A percentile compares a stretch with the other conserved stretches of the same genome.
phyloP scores from a whole-genome alignment of 1,140 invertebrate species.

The Linepithema humile region DNA sequence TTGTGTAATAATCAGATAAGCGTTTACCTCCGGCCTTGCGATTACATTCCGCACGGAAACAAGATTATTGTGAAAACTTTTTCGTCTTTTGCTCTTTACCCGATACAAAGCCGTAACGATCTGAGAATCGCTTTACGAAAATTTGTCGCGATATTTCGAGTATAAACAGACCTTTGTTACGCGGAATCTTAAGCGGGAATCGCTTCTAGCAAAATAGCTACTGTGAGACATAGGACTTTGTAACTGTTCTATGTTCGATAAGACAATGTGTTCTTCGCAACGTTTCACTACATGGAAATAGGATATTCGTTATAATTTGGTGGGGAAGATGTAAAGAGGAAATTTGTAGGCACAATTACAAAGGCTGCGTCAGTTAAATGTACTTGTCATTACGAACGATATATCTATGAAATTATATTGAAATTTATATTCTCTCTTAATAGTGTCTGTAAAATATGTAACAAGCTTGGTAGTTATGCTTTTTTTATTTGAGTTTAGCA shows the following conservation, averaged over 20 bases:
- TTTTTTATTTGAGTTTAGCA: not conserved
- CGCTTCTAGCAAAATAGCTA: conserved; percentile 26
- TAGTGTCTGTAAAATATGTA: not conserved
- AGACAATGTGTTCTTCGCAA: conserved; percentile 44
- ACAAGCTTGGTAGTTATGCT: not conserved
- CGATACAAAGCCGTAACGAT: not conserved
- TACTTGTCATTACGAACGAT: not conserved
- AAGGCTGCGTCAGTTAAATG: conserved; percentile 12
- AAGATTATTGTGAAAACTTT: not conserved
- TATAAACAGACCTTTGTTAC: conserved; percentile 52
- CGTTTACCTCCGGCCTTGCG: not conserved
- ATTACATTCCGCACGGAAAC: not conserved
- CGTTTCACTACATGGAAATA: conserved; percentile 6
- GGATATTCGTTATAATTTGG: conserved; percentile 33
- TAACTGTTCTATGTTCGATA: conserved; percentile 42
- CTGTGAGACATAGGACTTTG: conserved; percentile 20
- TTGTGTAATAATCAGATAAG: not conserved
- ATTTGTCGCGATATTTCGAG: conserved; percentile 43
- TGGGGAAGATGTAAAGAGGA: not conserved
- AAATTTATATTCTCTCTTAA: conserved; percentile 1
- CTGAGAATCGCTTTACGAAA: not conserved
- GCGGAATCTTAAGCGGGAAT: conserved; percentile 32
- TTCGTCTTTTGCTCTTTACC: not conserved
- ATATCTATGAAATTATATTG: not conserved
- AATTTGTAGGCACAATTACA: conserved; percentile 10